Percentiles rank a stretch among this genome's conserved stretches.
Conservation (phyloP, 2,113 vertebrate genomes). For the cattle (Bos taurus) region ARS-UCD2.0 NC_037331.1:15013001-15013500, state of each 20-base stretch:
- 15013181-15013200: slow-evolving; percentile 4
- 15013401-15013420: not conserved
- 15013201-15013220: not conserved
- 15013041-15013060: not conserved
- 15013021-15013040: not conserved
- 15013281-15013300: slow-evolving; percentile 7
- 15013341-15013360: not conserved
- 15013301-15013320: not conserved
- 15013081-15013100: not conserved
- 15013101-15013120: not conserved
- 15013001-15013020: not conserved
- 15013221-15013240: slow-evolving; percentile 1
- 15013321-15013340: not conserved
- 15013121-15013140: not conserved
- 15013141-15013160: not conserved
- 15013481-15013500: not conserved
- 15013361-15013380: not conserved
- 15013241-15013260: not conserved
- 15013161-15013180: not conserved
- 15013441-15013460: not conserved
- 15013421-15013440: not conserved
- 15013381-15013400: not conserved
- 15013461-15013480: not conserved
- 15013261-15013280: not conserved
- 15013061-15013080: not conserved